These are phyloP conservation scores for Rhopalosiphum padi DNA, from an alignment of 1,140 invertebrate species.

Conservation along the genomic window DNA sequence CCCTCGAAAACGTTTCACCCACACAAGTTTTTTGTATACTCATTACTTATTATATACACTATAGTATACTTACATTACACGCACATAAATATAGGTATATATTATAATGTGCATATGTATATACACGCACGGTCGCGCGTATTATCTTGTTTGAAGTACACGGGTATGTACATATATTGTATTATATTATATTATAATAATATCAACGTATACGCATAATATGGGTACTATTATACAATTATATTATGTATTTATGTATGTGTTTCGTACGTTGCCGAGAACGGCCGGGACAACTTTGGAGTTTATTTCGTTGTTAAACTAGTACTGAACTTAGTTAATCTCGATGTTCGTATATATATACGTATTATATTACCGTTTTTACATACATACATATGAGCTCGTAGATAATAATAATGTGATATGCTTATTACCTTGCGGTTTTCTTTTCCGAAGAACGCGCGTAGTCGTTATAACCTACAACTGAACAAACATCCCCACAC, in stretches of 20 bases:
- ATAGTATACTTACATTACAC: no score
- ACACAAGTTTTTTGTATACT: no score
- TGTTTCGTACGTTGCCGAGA: not conserved
- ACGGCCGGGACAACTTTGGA: not conserved
- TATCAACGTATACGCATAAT: not conserved
- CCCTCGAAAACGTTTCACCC: no score
- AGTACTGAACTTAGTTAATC: constrained; percentile 29
- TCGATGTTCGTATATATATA: not conserved
- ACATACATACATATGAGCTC: not conserved
- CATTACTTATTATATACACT: no score
- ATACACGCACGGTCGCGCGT: no score
- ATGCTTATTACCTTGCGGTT: not conserved
- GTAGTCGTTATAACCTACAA: not conserved
- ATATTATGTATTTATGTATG: not conserved
- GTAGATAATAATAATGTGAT: not conserved
- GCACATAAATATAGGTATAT: no score
- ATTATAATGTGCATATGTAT: no score
- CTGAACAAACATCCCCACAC: not conserved
- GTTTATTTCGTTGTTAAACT: constrained; percentile 30
- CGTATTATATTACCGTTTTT: not conserved
- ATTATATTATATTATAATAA: not conserved
- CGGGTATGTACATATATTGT: not conserved
- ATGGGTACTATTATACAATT: not conserved
- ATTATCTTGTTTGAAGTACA: not conserved
- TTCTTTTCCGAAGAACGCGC: not conserved